A percentile compares a stretch with the other conserved stretches of the same genome.
Evolutionary conservation across 2,888 invertebrate species (phyloP).

Genomic region (Fragum whitleyi): DNA sequence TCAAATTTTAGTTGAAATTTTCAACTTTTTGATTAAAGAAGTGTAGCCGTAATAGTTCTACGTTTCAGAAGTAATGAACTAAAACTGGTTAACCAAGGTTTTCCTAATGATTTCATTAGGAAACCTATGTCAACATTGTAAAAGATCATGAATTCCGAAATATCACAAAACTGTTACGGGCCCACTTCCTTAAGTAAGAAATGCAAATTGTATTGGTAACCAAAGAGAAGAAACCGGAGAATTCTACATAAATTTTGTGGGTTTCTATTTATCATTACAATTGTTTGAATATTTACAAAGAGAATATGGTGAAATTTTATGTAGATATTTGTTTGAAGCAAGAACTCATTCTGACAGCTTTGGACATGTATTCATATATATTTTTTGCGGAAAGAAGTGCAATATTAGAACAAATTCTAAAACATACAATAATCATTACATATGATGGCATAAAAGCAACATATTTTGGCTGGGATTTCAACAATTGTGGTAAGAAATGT

Average conservation of each 20-base stretch:
- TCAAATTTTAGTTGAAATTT: background rate
- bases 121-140: too few relatives aligned
- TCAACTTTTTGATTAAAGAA: background rate
- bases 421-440: background rate
- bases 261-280: background rate
- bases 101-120: too few relatives aligned
- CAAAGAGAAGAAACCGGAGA: background rate
- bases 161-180: too few relatives aligned
- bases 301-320: background rate
- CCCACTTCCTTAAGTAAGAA: too few relatives aligned
- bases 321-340: constrained; percentile 20
- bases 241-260: background rate
- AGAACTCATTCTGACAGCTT: background rate
- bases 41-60: too few relatives aligned
- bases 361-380: background rate
- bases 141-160: too few relatives aligned
- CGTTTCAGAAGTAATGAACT: too few relatives aligned
- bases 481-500: too few relatives aligned
- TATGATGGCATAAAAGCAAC: background rate
- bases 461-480: too few relatives aligned
- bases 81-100: too few relatives aligned
- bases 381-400: constrained; percentile 22
- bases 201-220: background rate
- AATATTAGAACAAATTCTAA: constrained; percentile 26
- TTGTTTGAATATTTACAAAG: background rate